Evolutionary conservation across 2,797 vertebrate species (phyloP), one percentile per base, ranked within the genome.

Genomic region (Tympanoctomys barrerae): DNA sequence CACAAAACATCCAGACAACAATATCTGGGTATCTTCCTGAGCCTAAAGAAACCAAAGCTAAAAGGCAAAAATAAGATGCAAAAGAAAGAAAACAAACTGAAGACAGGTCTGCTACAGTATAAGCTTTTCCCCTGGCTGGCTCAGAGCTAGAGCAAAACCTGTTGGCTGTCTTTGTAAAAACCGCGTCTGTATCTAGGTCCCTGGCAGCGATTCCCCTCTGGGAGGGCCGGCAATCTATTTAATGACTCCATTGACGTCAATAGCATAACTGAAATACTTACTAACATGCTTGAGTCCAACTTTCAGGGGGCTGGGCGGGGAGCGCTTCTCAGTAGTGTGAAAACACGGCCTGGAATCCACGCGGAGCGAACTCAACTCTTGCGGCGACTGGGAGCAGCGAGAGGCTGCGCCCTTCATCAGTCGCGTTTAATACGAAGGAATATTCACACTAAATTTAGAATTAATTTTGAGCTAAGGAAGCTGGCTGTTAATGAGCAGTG

Each of bases 251-350:
- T 99, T 99, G 99, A 99, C 99, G 99, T 99, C 99, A 99, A 99
- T 99, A 98, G 99, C 99, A 99, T 99, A 99, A 99, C 99, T 99
- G 99, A 99, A 99, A 99, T 99, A 99, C 99, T 99, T 99, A 99
- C 98, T 99, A 99, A 99, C 99, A 99, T 98, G 99, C 99, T 99
- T 97, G 98, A 99, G 99, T 99, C 99, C 99, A 99, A 99, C 98
- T 98, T 98, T 98, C 99, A 97, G 98, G 98, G 98, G 62, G 87
- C 88, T 36, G 91, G 97, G 94, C 81, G 92, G 90, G 98, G 98
- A 61, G 98, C 98, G 98, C 98, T 98, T 97, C 95, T 96, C 98
- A 98, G 97, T 98, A 97, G 97, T 94, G 92, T 39, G 89, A 99
- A 99, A 99, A 99, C 98, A 89, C 33, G 99, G 98, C 97, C 93